Evolutionary conservation across 2,888 invertebrate genomes (phyloP), one percentile per base, ranked within the genome.

Genomic region (Amblyjoppa proteus): DNA sequence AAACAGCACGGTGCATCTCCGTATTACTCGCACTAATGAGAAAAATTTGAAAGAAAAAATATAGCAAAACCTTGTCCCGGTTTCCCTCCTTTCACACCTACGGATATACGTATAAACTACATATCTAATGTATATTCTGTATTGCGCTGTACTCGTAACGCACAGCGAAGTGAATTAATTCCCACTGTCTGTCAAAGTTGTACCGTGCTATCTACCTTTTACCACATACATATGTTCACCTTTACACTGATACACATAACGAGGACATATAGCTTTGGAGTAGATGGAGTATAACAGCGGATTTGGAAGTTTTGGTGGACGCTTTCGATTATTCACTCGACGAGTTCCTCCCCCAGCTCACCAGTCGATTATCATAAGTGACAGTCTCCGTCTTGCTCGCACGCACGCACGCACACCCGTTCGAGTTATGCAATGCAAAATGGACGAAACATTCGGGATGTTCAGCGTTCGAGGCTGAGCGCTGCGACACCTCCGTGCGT

Each of bases 341-440:
- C 66, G 56, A 80, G n/a, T 41, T 51, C 13, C 61, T 58, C 31
- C 28, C 53, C 28, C 38, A 7, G n/a, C 31, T 25, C 38, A 71
- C 16, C n/a, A 51, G 80, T 68, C 45, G 66, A 74, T 74, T 80
- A 80, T 80, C 73, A 80, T 80, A 80, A 80, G 80, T 80, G 66
- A 80, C 66, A 41, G 73, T n/a, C 28, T 49, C 58, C 66, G 76
- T 80, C 83, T 84, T 75, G 78, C 56, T 49, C 74, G 70, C 51
- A 56, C 51, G 70, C 78, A 41, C 20, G 56, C 61, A 31, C 34
- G 16, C 16, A 51, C 0, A 9, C 16, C 20, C 51, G 25, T 49
- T 68, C 68, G 81, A 41, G 51, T 7, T n/a, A 61, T n/a, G 61
- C n/a, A 34, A 38, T 34, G 53, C 53, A n/a, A 71, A 66, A 25